Evolutionary conservation across 92 coral and sea anemone species (phyloP), one percentile per base, ranked within the genome.

Genomic region (Zoanthus gigantus): DNA sequence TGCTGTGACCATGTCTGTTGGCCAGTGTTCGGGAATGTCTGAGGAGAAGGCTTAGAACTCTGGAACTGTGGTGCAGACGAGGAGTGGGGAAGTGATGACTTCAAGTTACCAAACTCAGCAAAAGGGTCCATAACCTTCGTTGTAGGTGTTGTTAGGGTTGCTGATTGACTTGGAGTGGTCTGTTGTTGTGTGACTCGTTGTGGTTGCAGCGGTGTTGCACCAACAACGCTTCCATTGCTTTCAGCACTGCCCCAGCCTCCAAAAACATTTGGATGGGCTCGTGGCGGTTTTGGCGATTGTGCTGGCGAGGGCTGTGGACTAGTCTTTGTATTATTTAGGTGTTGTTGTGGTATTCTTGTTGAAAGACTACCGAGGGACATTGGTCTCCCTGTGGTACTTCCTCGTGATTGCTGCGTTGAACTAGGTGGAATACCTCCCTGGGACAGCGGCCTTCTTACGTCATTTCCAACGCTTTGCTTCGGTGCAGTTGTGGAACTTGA

Each of bases 91-190:
- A 92, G 69, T 28, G 76, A 77, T 16, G 94, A 72, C 61, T 80
- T 83, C 84, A 97, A 82, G 69, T 93, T 90, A 15, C 98, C 99
- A 71, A 97, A 88, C 77, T 92, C 96, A 58, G 99, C 97, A 89
- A 97, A 97, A n/a, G 99, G 99, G 87, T 95, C 98, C 44, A 45
- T 88, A 9, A 89, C 83, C 28, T 88, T 78, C 15, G 91, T 54
- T 9, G 72, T 63, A 69, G 88, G 44, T 50, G 82, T 91, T 87
- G 32, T 60, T n/a, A 23, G n/a, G 28, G 17, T 67, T 2, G 75
- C 15, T 29, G 86, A 78, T 28, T 94, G 94, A 16, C 93, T 87
- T 34, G 96, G 93, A 29, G 66, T 87, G 50, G 52, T 17, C 30
- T 42, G 72, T 2, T 58, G 71, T 8, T 69, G 30, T 10, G 74